Conservation (phyloP, 2,797 vertebrate species). For the Gadopsis marmoratus region DNA sequence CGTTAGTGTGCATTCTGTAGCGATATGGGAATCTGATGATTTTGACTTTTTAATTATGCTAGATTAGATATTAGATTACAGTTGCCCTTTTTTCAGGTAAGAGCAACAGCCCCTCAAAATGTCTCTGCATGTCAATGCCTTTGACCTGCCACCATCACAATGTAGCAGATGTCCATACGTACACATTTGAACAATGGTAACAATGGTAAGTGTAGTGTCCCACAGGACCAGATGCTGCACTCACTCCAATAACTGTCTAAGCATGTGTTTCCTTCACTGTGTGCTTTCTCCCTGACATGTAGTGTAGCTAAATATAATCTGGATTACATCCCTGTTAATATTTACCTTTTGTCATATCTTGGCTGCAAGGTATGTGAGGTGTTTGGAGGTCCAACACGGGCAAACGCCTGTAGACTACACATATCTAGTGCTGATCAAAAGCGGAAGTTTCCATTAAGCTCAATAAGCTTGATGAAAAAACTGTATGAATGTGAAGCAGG, state of each 20-base stretch:
- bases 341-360: background rate
- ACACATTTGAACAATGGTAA: background rate
- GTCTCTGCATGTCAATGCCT: background rate
- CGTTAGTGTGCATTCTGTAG: no score
- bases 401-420: background rate
- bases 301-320: background rate
- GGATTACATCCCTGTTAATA: background rate
- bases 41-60: no score
- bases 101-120: no score
- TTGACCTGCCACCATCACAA: background rate
- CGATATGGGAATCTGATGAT: no score
- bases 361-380: background rate
- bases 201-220: no score
- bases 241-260: background rate
- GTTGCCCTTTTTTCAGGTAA: no score
- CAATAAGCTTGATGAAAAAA: constrained; percentile 19
- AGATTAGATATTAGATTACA: no score
- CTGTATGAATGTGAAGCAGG: constrained; percentile 30
- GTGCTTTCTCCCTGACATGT: background rate
- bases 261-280: background rate
- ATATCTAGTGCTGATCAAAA: constrained; percentile 2
- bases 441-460: constrained; percentile 8
- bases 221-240: background rate
- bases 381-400: background rate
- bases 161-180: background rate